Evolutionary conservation across 2,888 invertebrate genomes (phyloP).

Genomic region (Pseudeuparius sepicola): DNA sequence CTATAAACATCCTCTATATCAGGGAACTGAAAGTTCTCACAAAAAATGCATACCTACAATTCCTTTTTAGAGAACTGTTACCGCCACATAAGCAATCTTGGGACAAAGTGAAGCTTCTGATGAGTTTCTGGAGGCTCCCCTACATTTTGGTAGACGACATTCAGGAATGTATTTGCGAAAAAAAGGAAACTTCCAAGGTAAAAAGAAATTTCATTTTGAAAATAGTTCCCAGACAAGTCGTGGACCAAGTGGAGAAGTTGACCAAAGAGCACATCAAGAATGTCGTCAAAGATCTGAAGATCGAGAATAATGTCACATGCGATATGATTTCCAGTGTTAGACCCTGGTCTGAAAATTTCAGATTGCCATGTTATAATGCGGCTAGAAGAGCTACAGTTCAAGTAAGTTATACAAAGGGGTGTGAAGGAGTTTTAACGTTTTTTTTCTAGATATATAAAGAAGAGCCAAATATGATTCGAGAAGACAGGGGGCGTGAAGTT

Average conservation of each 20-base stretch:
- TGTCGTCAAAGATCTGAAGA: conserved; percentile 29
- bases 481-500: conserved; percentile 35
- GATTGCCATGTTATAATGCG: conserved; percentile 36
- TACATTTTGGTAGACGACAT: conserved; percentile 33
- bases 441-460: conserved; percentile 40
- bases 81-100: conserved; percentile 34
- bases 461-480: conserved; percentile 39
- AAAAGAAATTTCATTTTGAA: conserved; percentile 35
- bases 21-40: too few species aligned
- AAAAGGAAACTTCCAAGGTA: conserved; percentile 31
- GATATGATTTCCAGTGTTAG: conserved; percentile 30
- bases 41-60: too few species aligned
- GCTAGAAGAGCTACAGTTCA: conserved; percentile 39
- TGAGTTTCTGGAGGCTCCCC: conserved; percentile 41
- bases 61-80: conserved; percentile 28
- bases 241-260: conserved; percentile 25
- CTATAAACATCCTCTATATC: too few species aligned
- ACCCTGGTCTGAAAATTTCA: conserved; percentile 39
- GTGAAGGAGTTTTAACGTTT: too few species aligned
- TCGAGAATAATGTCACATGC: conserved; percentile 32
- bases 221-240: conserved; percentile 37
- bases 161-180: conserved; percentile 34
- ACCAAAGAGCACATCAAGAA: conserved; percentile 29
- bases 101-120: conserved; percentile 37
- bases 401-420: conserved; percentile 28